Evolutionary conservation across 2,888 invertebrate species (phyloP).

Genomic region (Pasiphila rectangulata): DNA sequence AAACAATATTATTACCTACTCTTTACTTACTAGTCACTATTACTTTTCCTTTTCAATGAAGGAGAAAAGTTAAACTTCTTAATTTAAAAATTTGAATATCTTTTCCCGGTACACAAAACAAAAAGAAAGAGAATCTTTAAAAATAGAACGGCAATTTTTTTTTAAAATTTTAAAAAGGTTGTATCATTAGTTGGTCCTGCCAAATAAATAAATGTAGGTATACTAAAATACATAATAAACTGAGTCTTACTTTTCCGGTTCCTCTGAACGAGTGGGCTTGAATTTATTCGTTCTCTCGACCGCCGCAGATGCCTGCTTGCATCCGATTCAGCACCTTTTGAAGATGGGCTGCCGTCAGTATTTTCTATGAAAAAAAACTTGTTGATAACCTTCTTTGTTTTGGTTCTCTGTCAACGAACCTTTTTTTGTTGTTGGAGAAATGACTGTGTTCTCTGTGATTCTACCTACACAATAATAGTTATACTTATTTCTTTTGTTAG

Average conservation of each 20-base stretch:
- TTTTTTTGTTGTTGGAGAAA: background rate
- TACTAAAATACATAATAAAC: no score
- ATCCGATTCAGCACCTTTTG: conserved; percentile 65
- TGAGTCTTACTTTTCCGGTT: conserved; percentile 65
- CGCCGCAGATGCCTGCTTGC: conserved; percentile 59
- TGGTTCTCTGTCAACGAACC: background rate
- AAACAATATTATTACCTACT: no score
- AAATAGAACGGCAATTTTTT: no score
- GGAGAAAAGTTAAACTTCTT: no score
- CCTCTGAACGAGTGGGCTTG: conserved; percentile 68
- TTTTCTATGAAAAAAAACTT: conserved; percentile 52
- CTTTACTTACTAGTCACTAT: no score
- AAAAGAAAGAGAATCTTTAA: no score
- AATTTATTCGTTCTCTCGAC: conserved; percentile 68
- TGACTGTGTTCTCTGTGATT: no score
- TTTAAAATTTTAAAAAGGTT: background rate
- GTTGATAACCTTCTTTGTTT: background rate
- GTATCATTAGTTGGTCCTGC: background rate
- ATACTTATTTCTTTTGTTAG: no score
- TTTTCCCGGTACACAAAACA: background rate
- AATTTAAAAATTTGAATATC: background rate
- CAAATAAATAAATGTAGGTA: no score
- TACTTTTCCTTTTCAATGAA: no score
- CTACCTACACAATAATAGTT: no score
- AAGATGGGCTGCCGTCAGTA: conserved; percentile 63